These are phyloP conservation scores for Prionailurus viverrinus DNA, from an alignment of 2,113 vertebrate species.

Conservation along the genomic window DNA sequence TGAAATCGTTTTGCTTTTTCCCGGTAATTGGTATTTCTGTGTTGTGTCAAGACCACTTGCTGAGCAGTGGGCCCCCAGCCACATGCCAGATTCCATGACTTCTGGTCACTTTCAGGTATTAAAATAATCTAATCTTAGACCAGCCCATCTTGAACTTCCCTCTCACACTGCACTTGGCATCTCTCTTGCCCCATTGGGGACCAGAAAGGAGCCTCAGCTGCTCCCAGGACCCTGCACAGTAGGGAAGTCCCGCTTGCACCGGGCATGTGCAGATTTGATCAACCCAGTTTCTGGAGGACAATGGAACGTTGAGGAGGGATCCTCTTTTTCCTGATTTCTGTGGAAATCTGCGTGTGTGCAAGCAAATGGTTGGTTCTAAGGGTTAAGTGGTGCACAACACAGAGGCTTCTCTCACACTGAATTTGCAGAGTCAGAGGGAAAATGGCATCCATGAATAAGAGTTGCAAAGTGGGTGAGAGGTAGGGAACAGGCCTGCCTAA, in stretches of 20 bases:
- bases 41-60: neutral
- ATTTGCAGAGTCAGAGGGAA: neutral
- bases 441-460: neutral
- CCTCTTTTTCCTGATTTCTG: neutral
- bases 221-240: neutral
- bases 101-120: neutral
- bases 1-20: neutral
- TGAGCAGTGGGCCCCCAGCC: neutral
- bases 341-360: neutral
- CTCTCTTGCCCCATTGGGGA: neutral
- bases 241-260: neutral
- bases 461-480: neutral
- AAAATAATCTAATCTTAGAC: neutral
- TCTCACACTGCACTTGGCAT: neutral
- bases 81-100: neutral
- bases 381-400: accelerated
- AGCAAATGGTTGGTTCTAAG: neutral
- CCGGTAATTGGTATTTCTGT: neutral
- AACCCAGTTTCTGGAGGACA: neutral
- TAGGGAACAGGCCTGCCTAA: neutral
- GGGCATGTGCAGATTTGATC: accelerated
- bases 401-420: neutral
- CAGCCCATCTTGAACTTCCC: neutral
- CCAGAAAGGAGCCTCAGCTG: neutral
- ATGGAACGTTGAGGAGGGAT: neutral